Percentiles rank a stretch among this genome's conserved stretches.
phyloP scores from a whole-genome alignment of 2,888 invertebrate species.

The Galeruca laticollis region DNA sequence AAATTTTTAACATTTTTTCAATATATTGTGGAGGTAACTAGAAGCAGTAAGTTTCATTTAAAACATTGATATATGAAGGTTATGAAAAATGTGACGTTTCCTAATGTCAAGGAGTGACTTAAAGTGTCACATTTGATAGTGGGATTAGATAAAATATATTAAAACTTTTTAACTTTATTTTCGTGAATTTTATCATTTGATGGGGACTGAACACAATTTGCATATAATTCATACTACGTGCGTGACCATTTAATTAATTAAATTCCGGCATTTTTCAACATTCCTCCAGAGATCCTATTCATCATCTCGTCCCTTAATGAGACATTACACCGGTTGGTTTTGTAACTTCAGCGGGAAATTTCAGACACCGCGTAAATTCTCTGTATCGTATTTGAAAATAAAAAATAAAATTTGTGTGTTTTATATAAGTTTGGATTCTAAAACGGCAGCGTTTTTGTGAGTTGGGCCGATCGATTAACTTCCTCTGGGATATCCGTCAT shows the following conservation, averaged over 20 bases:
- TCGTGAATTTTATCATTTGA: background rate
- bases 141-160: no score
- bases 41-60: no score
- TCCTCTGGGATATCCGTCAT: background rate
- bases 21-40: no score
- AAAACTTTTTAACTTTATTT: no score
- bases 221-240: background rate
- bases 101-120: no score
- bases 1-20: no score
- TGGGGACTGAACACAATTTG: background rate
- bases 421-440: background rate
- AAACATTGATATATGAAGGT: no score
- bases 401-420: slow-evolving; percentile 1
- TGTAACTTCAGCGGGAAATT: background rate
- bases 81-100: no score
- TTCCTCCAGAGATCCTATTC: background rate
- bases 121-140: no score
- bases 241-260: background rate
- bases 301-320: slow-evolving; percentile 2
- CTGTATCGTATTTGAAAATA: background rate
- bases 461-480: background rate
- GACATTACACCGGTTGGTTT: background rate
- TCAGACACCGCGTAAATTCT: background rate
- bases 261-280: background rate
- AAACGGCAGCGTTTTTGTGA: background rate